Conservation (phyloP, 2,113 vertebrate species). For the Balaeniceps rex region DNA sequence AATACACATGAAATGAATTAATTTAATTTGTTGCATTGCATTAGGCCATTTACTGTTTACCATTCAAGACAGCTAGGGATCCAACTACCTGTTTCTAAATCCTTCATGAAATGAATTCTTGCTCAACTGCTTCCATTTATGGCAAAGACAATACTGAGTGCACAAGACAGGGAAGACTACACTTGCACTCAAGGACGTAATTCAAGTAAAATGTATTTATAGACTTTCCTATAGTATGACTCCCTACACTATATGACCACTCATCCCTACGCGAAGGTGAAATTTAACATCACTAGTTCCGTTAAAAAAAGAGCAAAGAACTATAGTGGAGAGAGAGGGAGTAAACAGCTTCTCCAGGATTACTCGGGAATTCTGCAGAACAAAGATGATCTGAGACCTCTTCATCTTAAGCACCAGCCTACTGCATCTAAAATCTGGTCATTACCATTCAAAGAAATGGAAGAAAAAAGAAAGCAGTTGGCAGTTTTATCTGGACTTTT, state of each 20-base stretch:
- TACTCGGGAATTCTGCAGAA: background rate
- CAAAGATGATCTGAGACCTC: background rate
- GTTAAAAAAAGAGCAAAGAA: background rate
- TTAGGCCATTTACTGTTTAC: background rate
- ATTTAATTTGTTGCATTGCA: background rate
- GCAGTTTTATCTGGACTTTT: background rate
- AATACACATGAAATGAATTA: background rate
- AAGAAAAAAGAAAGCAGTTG: background rate
- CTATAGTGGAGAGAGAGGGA: background rate
- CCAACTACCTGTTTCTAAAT: background rate
- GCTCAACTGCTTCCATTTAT: background rate
- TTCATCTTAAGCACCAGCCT: background rate
- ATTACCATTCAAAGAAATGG: background rate
- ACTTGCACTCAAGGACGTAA: background rate
- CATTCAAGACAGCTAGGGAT: background rate
- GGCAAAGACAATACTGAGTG: background rate
- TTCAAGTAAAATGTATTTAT: background rate
- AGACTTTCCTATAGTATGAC: background rate
- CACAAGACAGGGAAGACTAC: background rate
- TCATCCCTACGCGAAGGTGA: background rate
- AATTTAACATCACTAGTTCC: background rate
- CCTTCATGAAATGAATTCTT: background rate
- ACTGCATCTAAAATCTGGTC: background rate
- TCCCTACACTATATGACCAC: background rate
- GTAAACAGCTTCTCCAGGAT: background rate